phyloP scores from a whole-genome alignment of 1,140 invertebrate genomes.

The Drosophila sucinea region DNA sequence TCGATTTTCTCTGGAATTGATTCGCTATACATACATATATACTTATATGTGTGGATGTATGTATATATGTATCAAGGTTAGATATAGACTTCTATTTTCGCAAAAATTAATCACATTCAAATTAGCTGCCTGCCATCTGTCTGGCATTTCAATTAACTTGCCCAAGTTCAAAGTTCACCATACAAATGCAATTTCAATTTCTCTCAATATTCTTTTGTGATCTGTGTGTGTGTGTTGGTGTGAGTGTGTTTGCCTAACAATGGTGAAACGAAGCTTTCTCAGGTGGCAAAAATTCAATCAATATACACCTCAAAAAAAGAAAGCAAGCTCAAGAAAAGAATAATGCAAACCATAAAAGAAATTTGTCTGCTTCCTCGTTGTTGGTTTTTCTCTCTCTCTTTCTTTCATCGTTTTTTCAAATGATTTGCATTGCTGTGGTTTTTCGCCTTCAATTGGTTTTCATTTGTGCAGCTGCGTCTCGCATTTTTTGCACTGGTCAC shows the following conservation, averaged over 20 bases:
- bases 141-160: constrained; percentile 30
- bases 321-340: background rate
- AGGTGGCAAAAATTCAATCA: constrained; percentile 20
- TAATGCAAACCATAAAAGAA: constrained; percentile 8
- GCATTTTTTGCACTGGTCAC: background rate
- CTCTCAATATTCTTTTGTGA: background rate
- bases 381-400: background rate
- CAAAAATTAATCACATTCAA: constrained; percentile 23
- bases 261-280: background rate
- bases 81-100: background rate
- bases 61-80: background rate
- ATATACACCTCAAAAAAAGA: background rate
- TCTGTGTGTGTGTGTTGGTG: no score
- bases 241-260: constrained; percentile 24
- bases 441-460: constrained; percentile 12
- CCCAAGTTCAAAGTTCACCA: constrained; percentile 15
- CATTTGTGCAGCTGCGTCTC: constrained; percentile 8
- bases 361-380: background rate
- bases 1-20: constrained; percentile 19
- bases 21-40: background rate
- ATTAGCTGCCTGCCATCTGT: constrained; percentile 18
- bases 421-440: constrained; percentile 19
- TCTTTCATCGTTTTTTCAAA: constrained; percentile 11
- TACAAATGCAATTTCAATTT: constrained; percentile 14
- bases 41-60: no score